phyloP scores from a whole-genome alignment of 2,797 vertebrate genomes.

The Bryconaethiops microstoma region DNA sequence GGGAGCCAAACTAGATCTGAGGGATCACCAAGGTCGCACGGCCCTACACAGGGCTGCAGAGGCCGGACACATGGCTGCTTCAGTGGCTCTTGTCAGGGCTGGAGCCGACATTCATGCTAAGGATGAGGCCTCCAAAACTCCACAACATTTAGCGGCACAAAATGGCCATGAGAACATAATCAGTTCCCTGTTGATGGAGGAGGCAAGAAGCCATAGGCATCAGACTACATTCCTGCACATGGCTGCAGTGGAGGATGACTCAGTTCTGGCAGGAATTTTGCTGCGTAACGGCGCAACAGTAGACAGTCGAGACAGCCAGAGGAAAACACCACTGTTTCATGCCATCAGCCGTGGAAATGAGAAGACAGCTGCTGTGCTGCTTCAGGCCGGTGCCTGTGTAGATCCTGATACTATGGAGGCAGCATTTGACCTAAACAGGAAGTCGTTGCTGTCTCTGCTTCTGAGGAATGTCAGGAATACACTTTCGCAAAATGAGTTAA shows the following conservation, averaged over 20 bases:
- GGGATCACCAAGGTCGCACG: conserved; percentile 70
- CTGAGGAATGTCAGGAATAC: conserved; percentile 68
- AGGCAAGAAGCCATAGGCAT: conserved; percentile 67
- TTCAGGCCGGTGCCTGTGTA: conserved; percentile 71
- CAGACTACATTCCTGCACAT: conserved; percentile 73
- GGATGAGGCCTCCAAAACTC: conserved; percentile 67
- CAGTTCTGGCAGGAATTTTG: conserved; percentile 67
- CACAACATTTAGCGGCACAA: conserved; percentile 71
- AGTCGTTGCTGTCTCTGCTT: conserved; percentile 69
- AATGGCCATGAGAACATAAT: conserved; percentile 64
- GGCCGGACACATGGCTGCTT: conserved; percentile 64
- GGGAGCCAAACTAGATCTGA: conserved; percentile 71
- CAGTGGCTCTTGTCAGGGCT: conserved; percentile 60
- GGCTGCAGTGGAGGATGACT: conserved; percentile 72
- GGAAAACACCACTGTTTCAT: conserved; percentile 67
- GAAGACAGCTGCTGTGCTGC: conserved; percentile 67
- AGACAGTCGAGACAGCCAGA: conserved; percentile 65
- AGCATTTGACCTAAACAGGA: conserved; percentile 70
- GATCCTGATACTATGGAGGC: conserved; percentile 64
- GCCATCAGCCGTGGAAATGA: conserved; percentile 67
- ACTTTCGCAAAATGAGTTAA: conserved; percentile 63
- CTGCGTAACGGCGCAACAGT: conserved; percentile 61
- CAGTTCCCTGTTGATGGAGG: conserved; percentile 71
- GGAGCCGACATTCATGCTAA: conserved; percentile 69
- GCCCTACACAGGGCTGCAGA: conserved; percentile 77